phyloP scores from a whole-genome alignment of 2,113 vertebrate genomes.

The Arenaria interpres region DNA sequence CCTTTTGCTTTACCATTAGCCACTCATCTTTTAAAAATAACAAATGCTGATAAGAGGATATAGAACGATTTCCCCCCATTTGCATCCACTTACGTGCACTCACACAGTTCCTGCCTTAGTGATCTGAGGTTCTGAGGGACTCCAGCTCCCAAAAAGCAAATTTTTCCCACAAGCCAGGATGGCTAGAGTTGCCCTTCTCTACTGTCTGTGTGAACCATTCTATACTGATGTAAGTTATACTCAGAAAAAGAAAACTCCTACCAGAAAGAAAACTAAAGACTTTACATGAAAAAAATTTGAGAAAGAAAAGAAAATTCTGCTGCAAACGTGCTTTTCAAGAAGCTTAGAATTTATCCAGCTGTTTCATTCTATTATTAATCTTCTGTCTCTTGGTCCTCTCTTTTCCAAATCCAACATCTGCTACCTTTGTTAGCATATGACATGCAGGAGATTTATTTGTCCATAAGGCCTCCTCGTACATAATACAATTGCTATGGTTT shows the following conservation, averaged over 20 bases:
- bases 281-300: neutral
- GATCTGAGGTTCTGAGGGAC: neutral
- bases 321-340: neutral
- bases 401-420: constrained; percentile 30
- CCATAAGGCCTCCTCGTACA: neutral
- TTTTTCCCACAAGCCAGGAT: neutral
- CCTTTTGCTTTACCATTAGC: neutral
- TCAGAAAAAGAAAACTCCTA: neutral
- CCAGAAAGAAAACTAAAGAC: neutral
- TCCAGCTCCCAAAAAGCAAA: neutral
- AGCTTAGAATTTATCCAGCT: neutral
- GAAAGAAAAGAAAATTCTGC: neutral
- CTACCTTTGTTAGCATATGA: neutral
- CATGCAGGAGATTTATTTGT: neutral
- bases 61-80: neutral
- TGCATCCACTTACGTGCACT: neutral
- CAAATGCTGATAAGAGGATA: neutral
- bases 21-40: neutral
- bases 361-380: neutral
- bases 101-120: neutral
- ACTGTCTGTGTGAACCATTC: neutral
- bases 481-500: neutral
- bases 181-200: neutral
- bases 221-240: neutral
- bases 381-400: neutral